Percentiles rank a stretch among this genome's conserved stretches.
phyloP scores from a whole-genome alignment of 2,113 vertebrate species.

The Recurvirostra avosetta region DNA sequence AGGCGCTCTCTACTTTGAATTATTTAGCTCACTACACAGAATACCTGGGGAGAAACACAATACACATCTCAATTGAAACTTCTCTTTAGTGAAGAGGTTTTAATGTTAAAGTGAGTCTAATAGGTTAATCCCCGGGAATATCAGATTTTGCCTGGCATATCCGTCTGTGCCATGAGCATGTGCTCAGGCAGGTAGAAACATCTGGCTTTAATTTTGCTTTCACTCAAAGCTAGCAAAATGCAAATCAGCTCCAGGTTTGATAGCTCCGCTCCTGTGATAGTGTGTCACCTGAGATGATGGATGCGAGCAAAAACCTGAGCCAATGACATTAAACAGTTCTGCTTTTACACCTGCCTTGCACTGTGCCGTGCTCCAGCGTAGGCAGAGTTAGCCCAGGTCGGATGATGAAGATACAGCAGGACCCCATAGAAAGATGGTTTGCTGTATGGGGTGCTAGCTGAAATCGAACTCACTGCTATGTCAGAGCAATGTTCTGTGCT shows the following conservation, averaged over 20 bases:
- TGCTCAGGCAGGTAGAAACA: not conserved
- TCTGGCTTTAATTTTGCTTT: not conserved
- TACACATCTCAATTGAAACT: not conserved
- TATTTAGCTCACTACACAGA: not conserved
- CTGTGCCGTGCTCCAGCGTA: rapidly evolving
- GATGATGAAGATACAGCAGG: not conserved
- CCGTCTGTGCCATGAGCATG: rapidly evolving
- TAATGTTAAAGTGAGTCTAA: not conserved
- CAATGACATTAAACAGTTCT: not conserved
- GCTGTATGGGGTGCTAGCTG: not conserved
- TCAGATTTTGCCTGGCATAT: not conserved
- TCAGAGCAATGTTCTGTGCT: not conserved
- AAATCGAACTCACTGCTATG: not conserved
- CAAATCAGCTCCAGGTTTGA: not conserved
- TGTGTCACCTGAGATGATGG: not conserved
- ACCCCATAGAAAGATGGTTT: not conserved
- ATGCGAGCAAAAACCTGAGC: not conserved
- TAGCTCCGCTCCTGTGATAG: not conserved
- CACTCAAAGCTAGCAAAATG: not conserved
- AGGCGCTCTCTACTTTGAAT: not conserved
- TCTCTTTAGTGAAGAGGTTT: not conserved
- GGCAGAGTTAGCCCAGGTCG: not conserved
- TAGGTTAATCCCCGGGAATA: not conserved
- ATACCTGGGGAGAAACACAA: not conserved
- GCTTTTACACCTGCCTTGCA: not conserved